These are phyloP conservation scores for Drosophila anomelani DNA, from an alignment of 2,888 invertebrate genomes.

Conservation along the genomic window DNA sequence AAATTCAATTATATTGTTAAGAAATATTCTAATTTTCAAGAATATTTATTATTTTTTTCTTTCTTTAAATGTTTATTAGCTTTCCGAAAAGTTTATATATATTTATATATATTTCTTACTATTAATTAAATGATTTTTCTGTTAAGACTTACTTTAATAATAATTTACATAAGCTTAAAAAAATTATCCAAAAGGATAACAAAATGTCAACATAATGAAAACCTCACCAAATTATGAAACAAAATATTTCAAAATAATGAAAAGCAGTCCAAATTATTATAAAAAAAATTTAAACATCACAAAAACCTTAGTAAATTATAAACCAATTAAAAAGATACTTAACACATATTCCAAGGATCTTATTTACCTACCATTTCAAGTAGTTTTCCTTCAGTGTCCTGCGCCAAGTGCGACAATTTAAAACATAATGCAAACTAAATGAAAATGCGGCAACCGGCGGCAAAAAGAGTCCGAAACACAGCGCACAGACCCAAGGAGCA, in stretches of 20 bases:
- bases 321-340: background rate
- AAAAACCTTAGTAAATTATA: background rate
- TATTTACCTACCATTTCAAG: too few relatives aligned
- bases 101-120: too few relatives aligned
- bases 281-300: background rate
- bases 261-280: too few relatives aligned
- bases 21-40: background rate
- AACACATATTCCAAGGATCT: background rate
- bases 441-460: constrained; percentile 47
- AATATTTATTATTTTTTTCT: background rate
- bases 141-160: background rate
- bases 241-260: background rate
- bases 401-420: constrained; percentile 54
- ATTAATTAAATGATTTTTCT: too few relatives aligned
- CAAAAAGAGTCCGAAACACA: constrained; percentile 4
- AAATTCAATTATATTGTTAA: background rate
- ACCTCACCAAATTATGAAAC: background rate
- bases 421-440: constrained; percentile 58
- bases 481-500: constrained; percentile 20
- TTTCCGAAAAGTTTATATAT: too few relatives aligned
- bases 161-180: background rate
- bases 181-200: background rate
- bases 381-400: constrained; percentile 22
- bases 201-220: background rate
- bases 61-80: too few relatives aligned